A percentile compares a stretch with the other conserved stretches of the same genome.
Conservation (phyloP, 1,140 invertebrate genomes). For the Bombus superbus region DNA sequence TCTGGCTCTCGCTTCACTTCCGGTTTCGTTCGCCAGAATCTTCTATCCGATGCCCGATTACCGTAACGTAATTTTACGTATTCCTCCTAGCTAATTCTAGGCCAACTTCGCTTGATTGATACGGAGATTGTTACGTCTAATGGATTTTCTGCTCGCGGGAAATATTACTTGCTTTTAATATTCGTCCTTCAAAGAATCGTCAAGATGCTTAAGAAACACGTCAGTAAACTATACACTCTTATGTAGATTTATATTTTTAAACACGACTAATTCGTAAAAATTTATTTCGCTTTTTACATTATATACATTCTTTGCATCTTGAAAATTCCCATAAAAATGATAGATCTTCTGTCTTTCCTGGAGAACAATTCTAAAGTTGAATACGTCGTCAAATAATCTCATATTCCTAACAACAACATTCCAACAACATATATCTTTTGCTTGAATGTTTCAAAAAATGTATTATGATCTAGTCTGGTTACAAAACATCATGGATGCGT, state of each 20-base stretch:
- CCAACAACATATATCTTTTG: too few relatives aligned
- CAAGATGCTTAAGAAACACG: neutral
- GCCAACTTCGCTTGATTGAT: neutral
- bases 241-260: too few relatives aligned
- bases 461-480: too few relatives aligned
- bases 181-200: neutral
- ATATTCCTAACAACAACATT: too few relatives aligned
- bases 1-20: constrained; percentile 3
- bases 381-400: neutral
- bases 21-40: neutral
- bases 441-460: too few relatives aligned
- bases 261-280: too few relatives aligned
- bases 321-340: too few relatives aligned
- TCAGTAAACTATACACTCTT: too few relatives aligned
- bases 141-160: neutral
- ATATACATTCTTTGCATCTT: too few relatives aligned
- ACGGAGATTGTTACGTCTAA: neutral
- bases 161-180: neutral
- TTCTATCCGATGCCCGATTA: neutral
- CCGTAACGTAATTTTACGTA: constrained; percentile 5
- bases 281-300: too few relatives aligned
- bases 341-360: neutral
- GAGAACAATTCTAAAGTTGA: neutral
- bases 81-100: neutral
- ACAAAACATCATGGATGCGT: too few relatives aligned